Evolutionary conservation across 2,797 vertebrate genomes (phyloP).

Genomic region (Acipenser transmontanus): DNA sequence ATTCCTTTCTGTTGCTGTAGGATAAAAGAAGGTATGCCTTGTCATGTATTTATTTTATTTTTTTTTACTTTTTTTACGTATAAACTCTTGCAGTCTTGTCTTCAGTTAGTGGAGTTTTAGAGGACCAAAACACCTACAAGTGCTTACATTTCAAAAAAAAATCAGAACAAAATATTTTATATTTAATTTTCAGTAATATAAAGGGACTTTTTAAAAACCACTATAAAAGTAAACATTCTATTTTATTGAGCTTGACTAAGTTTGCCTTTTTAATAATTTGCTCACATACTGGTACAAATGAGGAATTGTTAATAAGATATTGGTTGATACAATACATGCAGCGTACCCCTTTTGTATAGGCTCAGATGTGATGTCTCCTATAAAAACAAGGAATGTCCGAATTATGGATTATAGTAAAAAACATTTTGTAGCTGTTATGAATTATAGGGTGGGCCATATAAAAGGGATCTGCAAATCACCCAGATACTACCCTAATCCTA

Average conservation of each 20-base stretch:
- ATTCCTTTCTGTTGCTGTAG: background rate
- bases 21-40: slow-evolving; percentile 6
- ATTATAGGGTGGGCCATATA: too few relatives aligned
- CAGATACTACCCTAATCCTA: too few relatives aligned
- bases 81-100: slow-evolving; percentile 8
- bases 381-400: too few relatives aligned
- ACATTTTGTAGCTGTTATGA: too few relatives aligned
- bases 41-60: slow-evolving; percentile 12
- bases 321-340: too few relatives aligned
- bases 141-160: slow-evolving; percentile 36
- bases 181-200: slow-evolving; percentile 20
- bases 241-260: slow-evolving; percentile 20
- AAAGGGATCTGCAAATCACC: too few relatives aligned
- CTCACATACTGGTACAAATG: too few relatives aligned
- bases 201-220: slow-evolving; percentile 16
- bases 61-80: slow-evolving; percentile 8
- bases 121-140: slow-evolving; percentile 45
- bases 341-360: too few relatives aligned
- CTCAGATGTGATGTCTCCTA: too few relatives aligned
- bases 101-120: slow-evolving; percentile 20
- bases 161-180: slow-evolving; percentile 18
- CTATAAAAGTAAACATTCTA: slow-evolving; percentile 9
- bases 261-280: too few relatives aligned
- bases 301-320: too few relatives aligned
- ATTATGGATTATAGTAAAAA: too few relatives aligned